Conservation (phyloP, 2,888 invertebrate genomes). For the Germaria angustata region DNA sequence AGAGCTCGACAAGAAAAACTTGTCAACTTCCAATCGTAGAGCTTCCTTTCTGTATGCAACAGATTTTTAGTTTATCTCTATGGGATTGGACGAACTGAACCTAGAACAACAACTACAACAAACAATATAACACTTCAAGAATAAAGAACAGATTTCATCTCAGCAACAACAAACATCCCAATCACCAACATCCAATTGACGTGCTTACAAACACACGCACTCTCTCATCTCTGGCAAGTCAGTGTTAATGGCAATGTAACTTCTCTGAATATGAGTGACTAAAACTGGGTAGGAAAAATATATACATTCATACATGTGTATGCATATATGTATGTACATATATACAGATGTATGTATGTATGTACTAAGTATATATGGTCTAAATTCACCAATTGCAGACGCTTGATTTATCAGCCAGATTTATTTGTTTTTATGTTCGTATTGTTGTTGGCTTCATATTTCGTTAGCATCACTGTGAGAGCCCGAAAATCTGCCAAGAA, state of each 20-base stretch:
- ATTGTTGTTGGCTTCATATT: slow-evolving; percentile 52
- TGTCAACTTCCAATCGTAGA: slow-evolving; percentile 63
- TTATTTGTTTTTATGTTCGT: slow-evolving; percentile 54
- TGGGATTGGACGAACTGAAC: slow-evolving; percentile 35
- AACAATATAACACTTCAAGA: not conserved
- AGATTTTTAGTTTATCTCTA: slow-evolving; percentile 50
- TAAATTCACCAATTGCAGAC: slow-evolving; percentile 63
- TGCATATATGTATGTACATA: too few species aligned
- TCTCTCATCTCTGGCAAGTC: slow-evolving; percentile 17
- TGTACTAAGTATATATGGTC: slow-evolving; percentile 22
- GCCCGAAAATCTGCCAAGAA: not conserved
- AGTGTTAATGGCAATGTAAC: not conserved
- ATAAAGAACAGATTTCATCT: slow-evolving; percentile 55
- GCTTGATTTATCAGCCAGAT: slow-evolving; percentile 68
- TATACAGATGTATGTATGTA: too few species aligned
- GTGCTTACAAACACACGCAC: not conserved
- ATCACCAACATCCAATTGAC: not conserved
- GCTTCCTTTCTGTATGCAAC: slow-evolving; percentile 49
- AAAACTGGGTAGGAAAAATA: not conserved
- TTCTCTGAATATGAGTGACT: not conserved
- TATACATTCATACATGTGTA: too few species aligned
- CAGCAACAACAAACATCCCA: slow-evolving; percentile 47
- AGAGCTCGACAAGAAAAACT: slow-evolving; percentile 44
- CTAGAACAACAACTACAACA: not conserved
- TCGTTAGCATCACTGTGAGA: slow-evolving; percentile 35